Conservation (phyloP, 1,140 invertebrate genomes). For the Meloidogyne hapla region DNA sequence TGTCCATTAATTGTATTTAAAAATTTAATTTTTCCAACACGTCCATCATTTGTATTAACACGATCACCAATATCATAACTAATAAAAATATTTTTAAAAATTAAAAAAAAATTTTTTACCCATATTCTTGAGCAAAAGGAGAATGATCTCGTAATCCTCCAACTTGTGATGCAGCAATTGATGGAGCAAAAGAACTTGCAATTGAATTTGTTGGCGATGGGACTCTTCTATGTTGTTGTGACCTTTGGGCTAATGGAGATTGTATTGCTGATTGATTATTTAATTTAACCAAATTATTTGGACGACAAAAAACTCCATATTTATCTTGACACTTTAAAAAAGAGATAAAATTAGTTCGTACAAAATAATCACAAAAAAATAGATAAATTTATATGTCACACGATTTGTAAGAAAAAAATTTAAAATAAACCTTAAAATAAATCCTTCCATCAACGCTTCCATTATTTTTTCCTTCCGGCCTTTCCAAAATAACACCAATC, state of each 20-base stretch:
- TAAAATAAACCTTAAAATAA: constrained; percentile 71
- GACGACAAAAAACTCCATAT: constrained; percentile 50
- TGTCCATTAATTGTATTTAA: constrained; percentile 66
- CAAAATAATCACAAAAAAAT: constrained; percentile 14
- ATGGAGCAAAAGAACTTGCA: constrained; percentile 35
- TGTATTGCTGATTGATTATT: background rate
- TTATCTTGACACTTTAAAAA: constrained; percentile 39
- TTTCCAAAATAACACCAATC: constrained; percentile 92
- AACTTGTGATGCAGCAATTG: constrained; percentile 33
- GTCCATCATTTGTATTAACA: constrained; percentile 43
- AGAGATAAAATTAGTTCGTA: constrained; percentile 19
- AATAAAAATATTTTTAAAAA: constrained; percentile 29
- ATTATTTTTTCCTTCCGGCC: constrained; percentile 93
- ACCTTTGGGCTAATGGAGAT: background rate
- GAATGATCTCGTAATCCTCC: constrained; percentile 10
- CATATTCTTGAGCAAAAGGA: constrained; percentile 46
- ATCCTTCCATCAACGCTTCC: constrained; percentile 85
- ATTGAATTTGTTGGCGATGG: constrained; percentile 32
- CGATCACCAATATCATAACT: constrained; percentile 53
- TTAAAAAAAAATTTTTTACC: constrained; percentile 30
- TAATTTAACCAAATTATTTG: constrained; percentile 39
- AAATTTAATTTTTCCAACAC: constrained; percentile 55
- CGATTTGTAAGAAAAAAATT: background rate
- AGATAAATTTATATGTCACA: no score
- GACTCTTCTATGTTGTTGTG: constrained; percentile 13